Percentiles rank a stretch among this genome's conserved stretches.
These are phyloP conservation scores for Limnephilus lunatus DNA, from an alignment of 2,888 invertebrate species.

Conservation along the genomic window DNA sequence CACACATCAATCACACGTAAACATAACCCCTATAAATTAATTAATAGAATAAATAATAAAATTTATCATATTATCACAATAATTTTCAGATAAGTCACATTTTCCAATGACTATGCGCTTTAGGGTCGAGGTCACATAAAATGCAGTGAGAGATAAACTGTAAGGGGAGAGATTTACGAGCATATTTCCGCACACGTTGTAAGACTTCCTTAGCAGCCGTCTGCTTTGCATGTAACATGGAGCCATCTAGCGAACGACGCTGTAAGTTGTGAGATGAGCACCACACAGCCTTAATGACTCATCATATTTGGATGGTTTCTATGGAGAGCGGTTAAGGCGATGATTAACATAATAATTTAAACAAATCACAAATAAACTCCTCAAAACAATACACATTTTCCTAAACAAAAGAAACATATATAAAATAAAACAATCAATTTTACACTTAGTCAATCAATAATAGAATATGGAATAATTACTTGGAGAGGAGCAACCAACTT, in stretches of 20 bases:
- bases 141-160: neutral
- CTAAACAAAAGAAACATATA: no score
- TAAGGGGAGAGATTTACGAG: neutral
- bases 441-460: no score
- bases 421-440: no score
- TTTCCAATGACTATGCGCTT: neutral
- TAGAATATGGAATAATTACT: no score
- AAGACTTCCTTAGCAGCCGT: neutral
- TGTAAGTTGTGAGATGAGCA: neutral
- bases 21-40: no score
- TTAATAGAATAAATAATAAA: neutral
- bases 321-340: neutral
- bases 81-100: neutral
- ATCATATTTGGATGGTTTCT: neutral
- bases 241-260: conserved; percentile 25
- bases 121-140: neutral
- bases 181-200: neutral
- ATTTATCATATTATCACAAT: neutral
- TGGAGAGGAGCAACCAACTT: no score
- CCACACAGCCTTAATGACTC: neutral
- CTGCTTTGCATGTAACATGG: neutral
- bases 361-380: no score
- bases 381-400: no score
- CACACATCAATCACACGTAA: no score
- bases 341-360: neutral